phyloP scores from a whole-genome alignment of 2,888 invertebrate species.

The Mesorhabditis belari region DNA sequence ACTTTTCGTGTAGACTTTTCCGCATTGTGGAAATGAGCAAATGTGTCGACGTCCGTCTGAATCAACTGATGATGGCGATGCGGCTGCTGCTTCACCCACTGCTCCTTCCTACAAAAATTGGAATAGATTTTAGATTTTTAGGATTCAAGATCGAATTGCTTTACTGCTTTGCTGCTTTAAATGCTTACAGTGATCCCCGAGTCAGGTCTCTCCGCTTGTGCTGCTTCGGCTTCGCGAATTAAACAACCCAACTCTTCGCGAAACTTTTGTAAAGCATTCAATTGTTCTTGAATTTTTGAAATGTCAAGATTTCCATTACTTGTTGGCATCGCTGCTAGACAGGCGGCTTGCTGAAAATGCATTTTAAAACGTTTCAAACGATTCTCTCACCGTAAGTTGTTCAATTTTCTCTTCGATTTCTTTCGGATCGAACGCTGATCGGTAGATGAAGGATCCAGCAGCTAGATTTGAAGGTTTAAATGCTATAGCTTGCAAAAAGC shows the following conservation, averaged over 20 bases:
- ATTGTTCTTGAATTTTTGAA: neutral
- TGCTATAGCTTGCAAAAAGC: neutral
- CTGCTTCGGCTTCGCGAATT: neutral
- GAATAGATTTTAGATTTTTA: neutral
- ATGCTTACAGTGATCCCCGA: neutral
- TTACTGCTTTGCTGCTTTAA: too few species aligned
- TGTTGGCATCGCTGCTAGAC: neutral
- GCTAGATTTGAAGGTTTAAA: neutral
- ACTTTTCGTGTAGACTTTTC: constrained; percentile 48
- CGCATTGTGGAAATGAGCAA: constrained; percentile 33
- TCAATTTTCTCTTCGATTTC: neutral
- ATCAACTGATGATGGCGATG: neutral
- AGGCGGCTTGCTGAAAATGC: neutral
- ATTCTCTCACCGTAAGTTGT: neutral
- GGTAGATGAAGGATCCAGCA: neutral
- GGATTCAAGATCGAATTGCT: too few species aligned
- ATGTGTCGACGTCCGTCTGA: neutral
- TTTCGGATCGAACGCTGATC: neutral
- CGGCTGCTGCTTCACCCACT: neutral
- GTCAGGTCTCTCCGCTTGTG: neutral
- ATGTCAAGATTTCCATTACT: neutral
- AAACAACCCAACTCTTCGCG: neutral
- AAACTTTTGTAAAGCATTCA: neutral
- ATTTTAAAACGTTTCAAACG: neutral
- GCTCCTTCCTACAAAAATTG: neutral